These are phyloP conservation scores for Iphiclides podalirius DNA, from an alignment of 2,888 invertebrate species.

Conservation along the genomic window DNA sequence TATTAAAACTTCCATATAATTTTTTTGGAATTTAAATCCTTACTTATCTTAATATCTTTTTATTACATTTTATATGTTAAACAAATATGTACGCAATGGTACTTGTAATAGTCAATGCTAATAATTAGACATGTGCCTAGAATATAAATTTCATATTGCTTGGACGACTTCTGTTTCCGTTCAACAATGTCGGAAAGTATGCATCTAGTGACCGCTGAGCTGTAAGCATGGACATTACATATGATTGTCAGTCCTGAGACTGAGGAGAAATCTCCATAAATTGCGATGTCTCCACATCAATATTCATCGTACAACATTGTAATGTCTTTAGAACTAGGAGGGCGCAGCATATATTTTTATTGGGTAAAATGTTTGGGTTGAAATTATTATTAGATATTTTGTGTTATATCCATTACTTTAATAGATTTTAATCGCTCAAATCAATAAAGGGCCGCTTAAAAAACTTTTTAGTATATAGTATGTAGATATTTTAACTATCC, in stretches of 20 bases:
- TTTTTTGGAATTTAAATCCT: too few relatives aligned
- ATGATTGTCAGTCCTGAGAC: conserved; percentile 20
- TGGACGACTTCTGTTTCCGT: conserved; percentile 8
- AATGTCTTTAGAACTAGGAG: conserved; percentile 3
- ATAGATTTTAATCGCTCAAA: too few relatives aligned
- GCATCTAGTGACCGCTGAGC: conserved; percentile 9
- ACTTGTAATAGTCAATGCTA: not conserved
- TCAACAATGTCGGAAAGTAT: conserved; percentile 17
- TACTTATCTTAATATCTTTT: too few relatives aligned
- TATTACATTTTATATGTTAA: too few relatives aligned
- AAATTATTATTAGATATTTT: too few relatives aligned
- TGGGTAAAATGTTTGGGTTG: too few relatives aligned
- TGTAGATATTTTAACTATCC: too few relatives aligned
- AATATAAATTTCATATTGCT: not conserved
- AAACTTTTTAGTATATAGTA: too few relatives aligned
- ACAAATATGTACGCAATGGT: too few relatives aligned
- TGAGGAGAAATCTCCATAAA: conserved; percentile 19
- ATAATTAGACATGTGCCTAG: not conserved
- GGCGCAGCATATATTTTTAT: not conserved
- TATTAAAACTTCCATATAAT: too few relatives aligned
- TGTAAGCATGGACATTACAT: conserved; percentile 19
- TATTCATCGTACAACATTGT: conserved; percentile 20
- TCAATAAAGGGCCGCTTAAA: too few relatives aligned
- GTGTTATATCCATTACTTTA: too few relatives aligned
- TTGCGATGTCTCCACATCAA: conserved; percentile 21